Percentiles rank a stretch among this genome's conserved stretches.
Evolutionary conservation across 2,888 invertebrate genomes (phyloP).

Genomic region (Dimorphilus gyrociliatus): DNA sequence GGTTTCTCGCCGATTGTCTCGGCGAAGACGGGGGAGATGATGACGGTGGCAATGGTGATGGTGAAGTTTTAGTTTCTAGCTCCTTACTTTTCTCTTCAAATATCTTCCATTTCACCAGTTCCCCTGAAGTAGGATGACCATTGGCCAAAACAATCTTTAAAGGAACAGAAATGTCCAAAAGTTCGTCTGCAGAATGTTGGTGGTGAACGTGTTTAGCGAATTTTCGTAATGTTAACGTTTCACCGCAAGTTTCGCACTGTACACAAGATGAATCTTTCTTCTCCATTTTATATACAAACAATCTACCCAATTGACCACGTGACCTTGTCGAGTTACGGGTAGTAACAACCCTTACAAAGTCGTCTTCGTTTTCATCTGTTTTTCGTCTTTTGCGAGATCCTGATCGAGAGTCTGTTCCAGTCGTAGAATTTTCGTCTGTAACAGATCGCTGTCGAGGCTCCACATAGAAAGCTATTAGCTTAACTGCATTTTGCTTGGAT

Average conservation of each 20-base stretch:
- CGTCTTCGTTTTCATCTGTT: too few relatives aligned
- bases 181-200: slow-evolving; percentile 15
- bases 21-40: too few relatives aligned
- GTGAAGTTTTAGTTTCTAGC: too few relatives aligned
- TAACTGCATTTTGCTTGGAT: slow-evolving; percentile 26
- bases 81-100: slow-evolving; percentile 11
- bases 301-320: too few relatives aligned
- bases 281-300: too few relatives aligned
- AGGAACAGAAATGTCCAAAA: slow-evolving; percentile 14
- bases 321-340: too few relatives aligned
- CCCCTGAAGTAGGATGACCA: slow-evolving; percentile 14
- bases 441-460: slow-evolving; percentile 20
- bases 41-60: too few relatives aligned
- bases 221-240: slow-evolving; percentile 20
- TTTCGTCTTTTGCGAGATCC: neutral
- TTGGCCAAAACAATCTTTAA: slow-evolving; percentile 18
- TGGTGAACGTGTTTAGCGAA: slow-evolving; percentile 27
- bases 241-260: slow-evolving; percentile 23
- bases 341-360: too few relatives aligned
- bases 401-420: too few relatives aligned
- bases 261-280: slow-evolving; percentile 22
- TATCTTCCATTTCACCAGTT: slow-evolving; percentile 17
- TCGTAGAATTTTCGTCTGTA: too few relatives aligned
- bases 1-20: slow-evolving; percentile 22
- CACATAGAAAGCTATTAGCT: slow-evolving; percentile 32